phyloP scores from a whole-genome alignment of 2,888 invertebrate species.

The Lydus trimaculatus region DNA sequence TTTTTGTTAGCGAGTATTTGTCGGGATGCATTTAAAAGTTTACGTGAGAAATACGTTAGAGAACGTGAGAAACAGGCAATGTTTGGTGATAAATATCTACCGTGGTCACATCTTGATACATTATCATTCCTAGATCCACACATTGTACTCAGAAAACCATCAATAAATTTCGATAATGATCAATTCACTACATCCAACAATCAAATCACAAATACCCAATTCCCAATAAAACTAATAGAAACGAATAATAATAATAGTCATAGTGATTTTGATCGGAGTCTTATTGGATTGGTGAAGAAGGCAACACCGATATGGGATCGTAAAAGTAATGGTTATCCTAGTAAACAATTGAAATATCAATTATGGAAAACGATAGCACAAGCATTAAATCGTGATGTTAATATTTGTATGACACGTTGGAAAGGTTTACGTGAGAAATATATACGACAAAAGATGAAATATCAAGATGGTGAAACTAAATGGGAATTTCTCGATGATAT shows the following conservation, averaged over 20 bases:
- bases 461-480: constrained; percentile 46
- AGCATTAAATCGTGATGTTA: constrained; percentile 41
- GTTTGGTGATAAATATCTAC: constrained; percentile 37
- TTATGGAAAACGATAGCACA: constrained; percentile 46
- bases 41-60: constrained; percentile 48
- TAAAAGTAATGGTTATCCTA: constrained; percentile 46
- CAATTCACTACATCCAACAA: constrained; percentile 11
- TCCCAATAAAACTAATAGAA: constrained; percentile 18
- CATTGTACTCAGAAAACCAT: constrained; percentile 40
- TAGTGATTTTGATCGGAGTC: constrained; percentile 42
- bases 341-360: constrained; percentile 45
- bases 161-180: constrained; percentile 26
- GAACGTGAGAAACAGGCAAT: constrained; percentile 46
- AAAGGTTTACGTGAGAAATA: constrained; percentile 52
- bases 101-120: constrained; percentile 43
- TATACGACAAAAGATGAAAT: constrained; percentile 48
- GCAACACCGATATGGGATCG: constrained; percentile 50
- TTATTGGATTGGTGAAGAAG: constrained; percentile 45
- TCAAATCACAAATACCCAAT: not conserved
- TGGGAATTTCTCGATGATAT: constrained; percentile 50
- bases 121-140: constrained; percentile 48
- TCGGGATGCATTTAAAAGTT: constrained; percentile 46
- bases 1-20: constrained; percentile 39
- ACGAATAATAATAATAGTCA: constrained; percentile 25
- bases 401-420: constrained; percentile 48